Evolutionary conservation across 2,888 invertebrate genomes (phyloP).

Genomic region (Scaptomyza parva): DNA sequence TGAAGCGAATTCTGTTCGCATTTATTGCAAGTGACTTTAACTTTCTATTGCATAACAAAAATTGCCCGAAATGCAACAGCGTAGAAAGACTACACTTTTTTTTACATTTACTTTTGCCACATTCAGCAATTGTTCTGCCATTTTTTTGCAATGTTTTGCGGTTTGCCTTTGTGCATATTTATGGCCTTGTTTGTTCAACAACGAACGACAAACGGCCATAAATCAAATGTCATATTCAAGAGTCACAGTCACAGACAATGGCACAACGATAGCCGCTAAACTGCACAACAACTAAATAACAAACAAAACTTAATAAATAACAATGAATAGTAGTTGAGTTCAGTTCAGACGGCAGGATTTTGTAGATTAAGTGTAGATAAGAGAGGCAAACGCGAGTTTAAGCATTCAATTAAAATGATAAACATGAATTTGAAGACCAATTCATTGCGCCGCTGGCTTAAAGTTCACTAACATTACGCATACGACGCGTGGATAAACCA

Average conservation of each 20-base stretch:
- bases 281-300: slow-evolving; percentile 19
- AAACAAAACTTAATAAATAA: slow-evolving; percentile 5
- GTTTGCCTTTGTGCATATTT: slow-evolving; percentile 47
- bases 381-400: slow-evolving; percentile 19
- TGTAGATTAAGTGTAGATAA: slow-evolving; percentile 16
- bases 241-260: slow-evolving; percentile 39
- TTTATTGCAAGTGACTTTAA: slow-evolving; percentile 22
- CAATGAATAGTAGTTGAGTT: too few relatives aligned
- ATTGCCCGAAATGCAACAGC: slow-evolving; percentile 11
- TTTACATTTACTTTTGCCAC: slow-evolving; percentile 21
- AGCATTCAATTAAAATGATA: slow-evolving; percentile 61
- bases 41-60: slow-evolving; percentile 25
- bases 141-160: slow-evolving; percentile 19
- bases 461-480: slow-evolving; percentile 69
- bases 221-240: slow-evolving; percentile 57
- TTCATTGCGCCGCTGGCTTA: slow-evolving; percentile 32
- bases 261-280: slow-evolving; percentile 8
- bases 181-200: slow-evolving; percentile 65
- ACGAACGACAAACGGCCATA: slow-evolving; percentile 61
- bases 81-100: neutral
- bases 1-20: slow-evolving; percentile 15
- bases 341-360: slow-evolving; percentile 20
- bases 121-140: slow-evolving; percentile 33
- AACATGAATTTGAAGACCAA: slow-evolving; percentile 52
- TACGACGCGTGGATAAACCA: slow-evolving; percentile 48